Conservation (phyloP, 2,797 vertebrate species). For the Moxostoma hubbsi region DNA sequence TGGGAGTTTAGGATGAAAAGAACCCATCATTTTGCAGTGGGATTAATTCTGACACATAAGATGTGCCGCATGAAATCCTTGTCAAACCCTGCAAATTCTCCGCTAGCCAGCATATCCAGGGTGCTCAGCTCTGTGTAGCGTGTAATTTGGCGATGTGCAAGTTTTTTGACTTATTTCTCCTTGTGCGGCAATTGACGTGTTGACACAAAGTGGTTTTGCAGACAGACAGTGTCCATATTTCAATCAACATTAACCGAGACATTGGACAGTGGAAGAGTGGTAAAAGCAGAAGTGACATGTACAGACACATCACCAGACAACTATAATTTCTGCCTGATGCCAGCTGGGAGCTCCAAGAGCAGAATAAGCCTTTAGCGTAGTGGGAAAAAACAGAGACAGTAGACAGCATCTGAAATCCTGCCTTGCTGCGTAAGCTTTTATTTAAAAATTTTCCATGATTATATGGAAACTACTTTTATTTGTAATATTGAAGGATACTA, state of each 20-base stretch:
- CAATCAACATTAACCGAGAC: constrained; percentile 81
- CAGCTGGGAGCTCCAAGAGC: constrained; percentile 64
- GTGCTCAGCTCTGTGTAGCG: constrained; percentile 71
- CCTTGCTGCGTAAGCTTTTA: constrained; percentile 48
- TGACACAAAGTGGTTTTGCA: constrained; percentile 82
- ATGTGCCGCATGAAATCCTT: constrained; percentile 78
- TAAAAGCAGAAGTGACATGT: constrained; percentile 66
- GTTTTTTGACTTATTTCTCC: constrained; percentile 81
- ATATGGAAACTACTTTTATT: constrained; percentile 29
- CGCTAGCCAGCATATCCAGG: constrained; percentile 70
- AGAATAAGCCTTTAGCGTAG: constrained; percentile 54
- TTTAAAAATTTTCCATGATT: constrained; percentile 25
- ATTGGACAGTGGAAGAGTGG: constrained; percentile 69
- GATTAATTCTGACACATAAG: constrained; percentile 84
- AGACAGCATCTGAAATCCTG: constrained; percentile 51
- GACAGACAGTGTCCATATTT: constrained; percentile 78
- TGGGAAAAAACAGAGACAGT: constrained; percentile 30
- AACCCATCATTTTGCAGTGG: constrained; percentile 77
- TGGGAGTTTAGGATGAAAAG: constrained; percentile 78
- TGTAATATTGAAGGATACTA: constrained; percentile 22
- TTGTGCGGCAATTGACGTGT: constrained; percentile 79
- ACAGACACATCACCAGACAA: constrained; percentile 58
- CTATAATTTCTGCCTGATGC: constrained; percentile 76
- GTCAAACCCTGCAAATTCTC: constrained; percentile 67
- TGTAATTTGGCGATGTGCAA: constrained; percentile 81